Base-by-base conservation (phyloP, 2,113 vertebrate genomes). In the Pipa parva region DNA sequence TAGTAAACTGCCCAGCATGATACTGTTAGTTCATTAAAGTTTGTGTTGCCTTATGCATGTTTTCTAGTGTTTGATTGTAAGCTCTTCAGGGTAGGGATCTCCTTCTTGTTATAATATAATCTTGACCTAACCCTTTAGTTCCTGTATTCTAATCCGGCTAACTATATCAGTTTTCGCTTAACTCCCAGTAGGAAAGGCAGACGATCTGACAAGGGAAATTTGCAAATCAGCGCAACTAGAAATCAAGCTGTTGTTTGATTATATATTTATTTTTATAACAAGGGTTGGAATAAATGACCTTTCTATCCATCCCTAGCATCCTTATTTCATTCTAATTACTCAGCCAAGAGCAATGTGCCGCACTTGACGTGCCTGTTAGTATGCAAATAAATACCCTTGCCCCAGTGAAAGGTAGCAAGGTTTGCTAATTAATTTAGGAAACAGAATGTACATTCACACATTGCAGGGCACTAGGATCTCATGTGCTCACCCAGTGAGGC, bases 391-490 rank as follows among this genome's bases (percentile, higher is more conserved):
- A 56, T 31, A 20, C 52, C 5, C 27, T 29, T 15, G 7, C 31
- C 25, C 26, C 52, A 56, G 4, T 54, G 25, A 9, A 54, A 54
- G 28, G 52, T 56, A 29, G 17, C 27, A 7, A 55, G 27, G 26
- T 55, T 56, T 56, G n/a, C 33, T 56, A 26, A 31, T 31, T 31
- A 54, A 50, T 50, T 54, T 54, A 7, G 3, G 33, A 7, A 36
- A 36, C 33, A 36, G 42, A 46, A 46, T 46, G 42, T 13, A 20
- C 15, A n/a, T 12, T 46, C 17, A 46, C 42, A 46, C 17, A 17
- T 46, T n/a, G 42, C 42, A 7, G 42, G 42, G 42, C 42, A 17
- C 15, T 46, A 18, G 42, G 18, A 36, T 46, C 18, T 7, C 42
- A 17, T 17, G 17, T 17, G 18, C 42, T 7, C n/a, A 7, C 42